These are phyloP conservation scores for Micrasema minimum DNA, from an alignment of 1,140 invertebrate species.

Conservation along the genomic window DNA sequence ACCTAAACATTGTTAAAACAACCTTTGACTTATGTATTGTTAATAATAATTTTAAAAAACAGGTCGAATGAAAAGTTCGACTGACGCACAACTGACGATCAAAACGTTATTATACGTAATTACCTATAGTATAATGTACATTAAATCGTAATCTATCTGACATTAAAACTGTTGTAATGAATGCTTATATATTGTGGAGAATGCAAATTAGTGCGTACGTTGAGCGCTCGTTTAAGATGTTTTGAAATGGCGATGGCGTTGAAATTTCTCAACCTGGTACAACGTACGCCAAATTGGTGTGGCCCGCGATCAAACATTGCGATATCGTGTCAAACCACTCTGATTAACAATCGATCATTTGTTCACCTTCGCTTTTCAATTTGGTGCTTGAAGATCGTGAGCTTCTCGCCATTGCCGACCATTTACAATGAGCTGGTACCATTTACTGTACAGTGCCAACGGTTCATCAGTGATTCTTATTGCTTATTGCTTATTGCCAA, in stretches of 20 bases:
- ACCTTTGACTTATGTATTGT: too few species aligned
- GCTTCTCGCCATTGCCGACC: slow-evolving; percentile 10
- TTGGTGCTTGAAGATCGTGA: slow-evolving; percentile 22
- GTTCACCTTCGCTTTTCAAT: slow-evolving; percentile 42
- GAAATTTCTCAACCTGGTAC: slow-evolving; percentile 4
- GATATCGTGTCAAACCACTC: slow-evolving; percentile 37
- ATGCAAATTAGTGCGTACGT: neutral
- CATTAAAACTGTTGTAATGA: neutral
- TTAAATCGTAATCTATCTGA: too few species aligned
- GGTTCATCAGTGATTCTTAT: neutral
- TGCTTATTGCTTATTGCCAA: slow-evolving; percentile 25
- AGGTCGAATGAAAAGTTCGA: too few species aligned
- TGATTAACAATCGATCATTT: slow-evolving; percentile 37
- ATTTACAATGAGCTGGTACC: slow-evolving; percentile 2
- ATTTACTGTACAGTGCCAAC: too few species aligned
- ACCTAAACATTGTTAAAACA: too few species aligned
- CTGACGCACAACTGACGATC: too few species aligned
- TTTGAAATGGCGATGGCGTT: neutral
- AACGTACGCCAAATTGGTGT: slow-evolving; percentile 23
- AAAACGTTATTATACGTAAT: too few species aligned
- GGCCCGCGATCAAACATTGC: slow-evolving; percentile 28
- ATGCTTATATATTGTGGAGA: neutral
- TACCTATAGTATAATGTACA: too few species aligned
- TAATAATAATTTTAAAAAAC: too few species aligned
- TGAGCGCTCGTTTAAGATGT: neutral